Percentiles rank a stretch among this genome's conserved stretches.
Evolutionary conservation across 2,888 invertebrate species (phyloP).

Genomic region (Tillus elongatus): DNA sequence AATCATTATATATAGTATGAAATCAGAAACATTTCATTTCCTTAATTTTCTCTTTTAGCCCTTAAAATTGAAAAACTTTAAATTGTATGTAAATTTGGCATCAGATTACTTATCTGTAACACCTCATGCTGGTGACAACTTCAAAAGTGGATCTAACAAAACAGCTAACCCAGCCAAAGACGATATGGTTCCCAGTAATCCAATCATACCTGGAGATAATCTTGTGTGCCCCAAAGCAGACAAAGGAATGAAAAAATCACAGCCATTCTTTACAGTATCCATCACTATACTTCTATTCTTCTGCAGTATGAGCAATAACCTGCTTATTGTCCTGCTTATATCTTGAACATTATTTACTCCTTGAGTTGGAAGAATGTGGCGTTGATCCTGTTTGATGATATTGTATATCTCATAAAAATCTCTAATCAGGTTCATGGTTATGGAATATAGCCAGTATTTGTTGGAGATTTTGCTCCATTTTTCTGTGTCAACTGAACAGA

Average conservation of each 20-base stretch:
- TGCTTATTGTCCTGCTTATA: slow-evolving; percentile 25
- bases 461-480: slow-evolving; percentile 68
- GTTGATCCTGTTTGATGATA: slow-evolving; percentile 48
- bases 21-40: no score
- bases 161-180: slow-evolving; percentile 71
- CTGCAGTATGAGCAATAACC: slow-evolving; percentile 29
- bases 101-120: no score
- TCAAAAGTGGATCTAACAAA: slow-evolving; percentile 67
- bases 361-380: slow-evolving; percentile 22
- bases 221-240: slow-evolving; percentile 70
- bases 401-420: slow-evolving; percentile 77
- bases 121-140: no score
- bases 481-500: slow-evolving; percentile 56
- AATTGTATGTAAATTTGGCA: no score
- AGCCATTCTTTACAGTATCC: slow-evolving; percentile 76
- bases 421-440: slow-evolving; percentile 68
- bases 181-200: slow-evolving; percentile 69
- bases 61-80: no score
- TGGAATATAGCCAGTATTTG: slow-evolving; percentile 77
- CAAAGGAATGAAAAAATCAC: slow-evolving; percentile 81
- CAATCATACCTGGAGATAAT: slow-evolving; percentile 68
- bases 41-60: no score
- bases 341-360: slow-evolving; percentile 26
- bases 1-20: no score
- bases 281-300: slow-evolving; percentile 60